Evolutionary conservation across 1,140 invertebrate species (phyloP).

Genomic region (Drosophila tsacasi): DNA sequence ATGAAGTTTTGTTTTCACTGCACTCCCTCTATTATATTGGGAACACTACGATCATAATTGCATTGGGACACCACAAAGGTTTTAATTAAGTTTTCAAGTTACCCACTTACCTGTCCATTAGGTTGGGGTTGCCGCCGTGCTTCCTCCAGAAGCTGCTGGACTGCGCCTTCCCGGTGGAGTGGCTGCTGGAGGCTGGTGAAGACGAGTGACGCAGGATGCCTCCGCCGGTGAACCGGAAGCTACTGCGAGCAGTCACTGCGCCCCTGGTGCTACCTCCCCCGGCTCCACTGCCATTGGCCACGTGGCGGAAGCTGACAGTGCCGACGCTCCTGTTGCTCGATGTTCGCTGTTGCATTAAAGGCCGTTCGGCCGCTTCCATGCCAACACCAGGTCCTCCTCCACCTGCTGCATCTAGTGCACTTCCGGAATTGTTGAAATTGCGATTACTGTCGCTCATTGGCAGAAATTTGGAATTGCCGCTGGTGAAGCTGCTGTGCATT

Average conservation of each 20-base stretch:
- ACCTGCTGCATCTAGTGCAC: conserved; percentile 1
- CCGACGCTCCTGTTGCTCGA: conserved; percentile 45
- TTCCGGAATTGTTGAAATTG: conserved; percentile 57
- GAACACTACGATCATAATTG: conserved; percentile 10
- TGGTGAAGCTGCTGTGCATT: conserved; percentile 72
- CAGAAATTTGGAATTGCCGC: conserved; percentile 62
- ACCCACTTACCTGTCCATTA: conserved; percentile 75
- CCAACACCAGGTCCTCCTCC: conserved; percentile 3
- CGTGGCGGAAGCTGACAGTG: conserved; percentile 64
- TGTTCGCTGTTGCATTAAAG: conserved; percentile 55
- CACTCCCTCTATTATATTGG: neutral
- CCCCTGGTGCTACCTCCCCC: conserved; percentile 30
- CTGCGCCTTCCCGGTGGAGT: conserved; percentile 42
- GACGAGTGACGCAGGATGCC: conserved; percentile 76
- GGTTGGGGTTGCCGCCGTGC: conserved; percentile 77
- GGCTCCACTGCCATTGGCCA: conserved; percentile 39
- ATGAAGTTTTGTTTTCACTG: neutral
- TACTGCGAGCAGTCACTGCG: conserved; percentile 41
- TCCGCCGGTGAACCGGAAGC: conserved; percentile 66
- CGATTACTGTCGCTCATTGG: conserved; percentile 65
- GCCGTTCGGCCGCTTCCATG: conserved; percentile 43
- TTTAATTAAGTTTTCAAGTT: conserved; percentile 50
- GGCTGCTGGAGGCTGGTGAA: conserved; percentile 35
- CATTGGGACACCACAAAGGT: conserved; percentile 7
- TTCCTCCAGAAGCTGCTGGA: conserved; percentile 72